Conservation (phyloP, 2,113 vertebrate genomes). For the Ceratotherium simum region DNA sequence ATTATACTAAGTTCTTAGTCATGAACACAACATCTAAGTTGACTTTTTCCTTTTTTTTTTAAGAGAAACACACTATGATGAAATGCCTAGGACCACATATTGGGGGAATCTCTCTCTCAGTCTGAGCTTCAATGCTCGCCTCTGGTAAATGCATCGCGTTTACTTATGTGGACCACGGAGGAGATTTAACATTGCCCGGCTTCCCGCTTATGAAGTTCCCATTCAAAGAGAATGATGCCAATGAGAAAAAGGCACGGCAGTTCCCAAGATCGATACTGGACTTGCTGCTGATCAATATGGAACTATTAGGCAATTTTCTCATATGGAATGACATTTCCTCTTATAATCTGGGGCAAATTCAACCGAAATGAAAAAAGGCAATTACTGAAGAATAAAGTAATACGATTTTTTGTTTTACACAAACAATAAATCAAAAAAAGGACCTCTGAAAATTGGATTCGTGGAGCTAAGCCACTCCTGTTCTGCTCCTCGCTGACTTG, state of each 20-base stretch:
- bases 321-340: conserved; percentile 63
- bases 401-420: conserved; percentile 50
- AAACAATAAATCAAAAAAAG: conserved; percentile 26
- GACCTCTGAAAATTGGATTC: conserved; percentile 21
- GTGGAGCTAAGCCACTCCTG: not conserved
- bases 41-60: not conserved
- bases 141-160: not conserved
- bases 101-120: not conserved
- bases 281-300: conserved; percentile 62
- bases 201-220: not conserved
- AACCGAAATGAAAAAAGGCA: conserved; percentile 49
- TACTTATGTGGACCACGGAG: not conserved
- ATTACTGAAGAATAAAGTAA: conserved; percentile 56
- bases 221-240: not conserved
- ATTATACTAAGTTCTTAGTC: not conserved
- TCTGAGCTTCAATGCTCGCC: not conserved
- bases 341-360: conserved; percentile 71
- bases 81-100: not conserved
- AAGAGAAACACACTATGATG: not conserved
- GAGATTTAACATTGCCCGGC: not conserved
- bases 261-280: conserved; percentile 49
- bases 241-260: not conserved
- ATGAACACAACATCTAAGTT: not conserved
- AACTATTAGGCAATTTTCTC: conserved; percentile 65
- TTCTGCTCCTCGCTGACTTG: not conserved